These are phyloP conservation scores for Ooceraea biroi DNA, from an alignment of 1,140 invertebrate genomes.

Conservation along the genomic window DNA sequence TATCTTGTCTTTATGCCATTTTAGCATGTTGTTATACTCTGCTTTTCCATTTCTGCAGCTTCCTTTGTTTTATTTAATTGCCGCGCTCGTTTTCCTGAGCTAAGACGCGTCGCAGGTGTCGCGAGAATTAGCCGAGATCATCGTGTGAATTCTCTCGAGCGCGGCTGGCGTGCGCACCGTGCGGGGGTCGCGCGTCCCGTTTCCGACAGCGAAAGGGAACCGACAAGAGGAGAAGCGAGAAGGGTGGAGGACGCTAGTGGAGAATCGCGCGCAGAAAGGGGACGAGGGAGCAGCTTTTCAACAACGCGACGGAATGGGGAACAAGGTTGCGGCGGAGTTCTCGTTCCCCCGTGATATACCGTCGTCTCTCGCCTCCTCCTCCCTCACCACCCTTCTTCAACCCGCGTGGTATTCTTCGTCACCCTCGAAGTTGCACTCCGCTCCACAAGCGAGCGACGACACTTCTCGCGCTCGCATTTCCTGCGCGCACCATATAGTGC, in stretches of 20 bases:
- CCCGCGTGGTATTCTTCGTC: slow-evolving; percentile 41
- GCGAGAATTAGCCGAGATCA: neutral
- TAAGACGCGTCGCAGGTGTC: neutral
- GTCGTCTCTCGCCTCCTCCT: slow-evolving; percentile 13
- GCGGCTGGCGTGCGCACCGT: neutral
- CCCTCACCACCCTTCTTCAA: slow-evolving; percentile 3
- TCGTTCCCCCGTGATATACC: slow-evolving; percentile 70
- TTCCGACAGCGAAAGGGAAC: slow-evolving; percentile 22
- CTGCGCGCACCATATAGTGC: slow-evolving; percentile 18
- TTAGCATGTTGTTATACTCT: too few relatives aligned
- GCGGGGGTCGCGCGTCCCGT: slow-evolving; percentile 22
- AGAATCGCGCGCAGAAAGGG: slow-evolving; percentile 23
- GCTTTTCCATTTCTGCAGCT: neutral
- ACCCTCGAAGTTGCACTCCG: slow-evolving; percentile 27
- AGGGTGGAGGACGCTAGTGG: neutral
- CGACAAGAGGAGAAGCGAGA: neutral
- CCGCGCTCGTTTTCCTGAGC: too few relatives aligned
- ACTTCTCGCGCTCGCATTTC: slow-evolving; percentile 36
- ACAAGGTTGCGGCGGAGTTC: slow-evolving; percentile 73
- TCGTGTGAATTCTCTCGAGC: slow-evolving; percentile 8
- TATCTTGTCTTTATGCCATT: too few relatives aligned
- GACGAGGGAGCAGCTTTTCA: slow-evolving; percentile 65
- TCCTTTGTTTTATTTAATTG: neutral
- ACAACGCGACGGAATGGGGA: slow-evolving; percentile 70
- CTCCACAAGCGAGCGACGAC: neutral